Percentiles rank a stretch among this genome's conserved stretches.
Conservation (phyloP, 2,888 invertebrate genomes). For the Dryococelus australis region DNA sequence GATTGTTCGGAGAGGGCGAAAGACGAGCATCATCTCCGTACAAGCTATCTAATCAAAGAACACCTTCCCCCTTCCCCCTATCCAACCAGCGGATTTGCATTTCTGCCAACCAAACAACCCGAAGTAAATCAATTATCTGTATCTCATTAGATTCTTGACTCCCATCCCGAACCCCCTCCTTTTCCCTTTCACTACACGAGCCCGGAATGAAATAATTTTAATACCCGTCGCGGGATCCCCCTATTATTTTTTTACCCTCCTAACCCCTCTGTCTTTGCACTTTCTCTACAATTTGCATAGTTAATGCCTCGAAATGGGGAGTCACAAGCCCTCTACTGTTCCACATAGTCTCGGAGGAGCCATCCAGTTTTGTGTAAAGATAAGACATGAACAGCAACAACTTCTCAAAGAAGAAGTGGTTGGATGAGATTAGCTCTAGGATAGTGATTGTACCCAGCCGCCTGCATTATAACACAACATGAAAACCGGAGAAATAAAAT, state of each 20-base stretch:
- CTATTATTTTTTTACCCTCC: background rate
- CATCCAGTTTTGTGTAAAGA: background rate
- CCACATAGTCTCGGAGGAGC: background rate
- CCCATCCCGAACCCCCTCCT: background rate
- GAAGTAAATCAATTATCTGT: constrained; percentile 28
- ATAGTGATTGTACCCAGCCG: background rate
- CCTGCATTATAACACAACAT: background rate
- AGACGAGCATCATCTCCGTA: background rate
- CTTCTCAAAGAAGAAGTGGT: background rate
- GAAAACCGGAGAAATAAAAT: too few relatives aligned
- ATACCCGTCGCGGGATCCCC: background rate
- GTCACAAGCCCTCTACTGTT: background rate
- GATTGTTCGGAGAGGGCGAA: constrained; percentile 12
- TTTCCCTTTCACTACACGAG: background rate
- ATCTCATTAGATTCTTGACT: constrained; percentile 27
- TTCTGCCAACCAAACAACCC: background rate
- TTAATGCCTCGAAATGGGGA: background rate
- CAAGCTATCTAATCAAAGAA: constrained; percentile 23
- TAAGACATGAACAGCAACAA: background rate
- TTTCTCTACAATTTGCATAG: constrained; percentile 4
- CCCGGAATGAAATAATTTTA: background rate
- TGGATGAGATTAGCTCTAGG: background rate
- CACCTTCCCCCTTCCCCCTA: constrained; percentile 13
- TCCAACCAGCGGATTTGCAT: constrained; percentile 20
- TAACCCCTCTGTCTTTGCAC: background rate